Evolutionary conservation across 2,888 invertebrate species (phyloP).

Genomic region (Lasioglossum marginatum): DNA sequence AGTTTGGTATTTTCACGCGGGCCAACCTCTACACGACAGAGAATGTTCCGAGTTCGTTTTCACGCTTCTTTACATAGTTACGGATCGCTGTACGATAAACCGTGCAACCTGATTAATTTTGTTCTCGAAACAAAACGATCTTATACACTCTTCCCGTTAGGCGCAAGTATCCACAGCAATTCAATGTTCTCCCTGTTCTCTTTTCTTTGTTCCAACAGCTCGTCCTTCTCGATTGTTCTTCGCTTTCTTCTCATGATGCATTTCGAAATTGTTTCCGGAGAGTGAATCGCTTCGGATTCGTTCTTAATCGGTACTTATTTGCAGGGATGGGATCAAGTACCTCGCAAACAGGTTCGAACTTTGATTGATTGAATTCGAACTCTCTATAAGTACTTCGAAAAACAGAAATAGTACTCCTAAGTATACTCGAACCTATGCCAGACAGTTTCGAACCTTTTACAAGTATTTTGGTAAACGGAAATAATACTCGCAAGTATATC

Average conservation of each 20-base stretch:
- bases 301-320: conserved; percentile 1
- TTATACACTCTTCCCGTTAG: background rate
- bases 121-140: background rate
- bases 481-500: too few relatives aligned
- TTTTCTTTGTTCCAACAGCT: background rate
- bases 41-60: conserved; percentile 22
- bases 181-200: background rate
- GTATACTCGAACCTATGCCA: too few relatives aligned
- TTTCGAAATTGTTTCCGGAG: background rate
- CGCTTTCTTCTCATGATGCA: background rate
- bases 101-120: conserved; percentile 14
- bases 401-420: too few relatives aligned
- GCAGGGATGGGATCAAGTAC: too few relatives aligned
- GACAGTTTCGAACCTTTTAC: too few relatives aligned
- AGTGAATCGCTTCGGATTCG: background rate
- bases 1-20: conserved; percentile 35
- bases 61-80: conserved; percentile 6
- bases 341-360: too few relatives aligned
- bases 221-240: background rate
- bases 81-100: background rate
- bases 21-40: conserved; percentile 27
- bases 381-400: too few relatives aligned
- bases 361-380: too few relatives aligned
- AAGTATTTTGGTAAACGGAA: too few relatives aligned
- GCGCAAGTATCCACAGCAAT: background rate